Conservation (phyloP, 2,888 invertebrate species). For the Andrena fulva region DNA sequence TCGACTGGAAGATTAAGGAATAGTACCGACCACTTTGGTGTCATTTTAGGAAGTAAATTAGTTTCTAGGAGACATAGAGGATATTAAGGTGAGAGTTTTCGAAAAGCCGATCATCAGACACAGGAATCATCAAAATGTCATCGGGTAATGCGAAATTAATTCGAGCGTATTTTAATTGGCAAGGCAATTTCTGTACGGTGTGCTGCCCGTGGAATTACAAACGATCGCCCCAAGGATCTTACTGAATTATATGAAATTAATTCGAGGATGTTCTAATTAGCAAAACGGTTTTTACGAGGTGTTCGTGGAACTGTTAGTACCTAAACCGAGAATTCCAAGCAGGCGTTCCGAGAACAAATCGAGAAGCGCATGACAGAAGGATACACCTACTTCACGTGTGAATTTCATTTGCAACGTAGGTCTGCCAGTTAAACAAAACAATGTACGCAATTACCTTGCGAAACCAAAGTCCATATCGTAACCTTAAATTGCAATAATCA, state of each 20-base stretch:
- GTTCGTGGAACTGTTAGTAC: neutral
- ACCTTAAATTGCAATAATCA: slow-evolving; percentile 5
- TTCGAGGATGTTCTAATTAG: slow-evolving; percentile 47
- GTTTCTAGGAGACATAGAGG: too few relatives aligned
- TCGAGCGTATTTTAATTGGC: slow-evolving; percentile 38
- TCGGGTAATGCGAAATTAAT: slow-evolving; percentile 25
- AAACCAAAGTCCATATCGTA: neutral
- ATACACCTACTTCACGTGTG: slow-evolving; percentile 6
- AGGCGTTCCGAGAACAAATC: neutral
- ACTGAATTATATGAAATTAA: slow-evolving; percentile 45
- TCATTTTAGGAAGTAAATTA: neutral
- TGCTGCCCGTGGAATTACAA: slow-evolving; percentile 13
- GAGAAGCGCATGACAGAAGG: slow-evolving; percentile 6
- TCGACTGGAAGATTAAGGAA: too few relatives aligned
- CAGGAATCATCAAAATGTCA: slow-evolving; percentile 18
- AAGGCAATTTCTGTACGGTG: neutral
- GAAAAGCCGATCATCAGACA: neutral
- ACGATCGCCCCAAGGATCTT: slow-evolving; percentile 28
- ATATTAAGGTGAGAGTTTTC: neutral
- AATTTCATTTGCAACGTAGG: neutral
- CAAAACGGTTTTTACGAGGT: slow-evolving; percentile 18
- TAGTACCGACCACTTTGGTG: too few relatives aligned
- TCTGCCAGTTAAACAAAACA: neutral
- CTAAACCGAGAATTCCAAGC: neutral
- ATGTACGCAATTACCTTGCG: neutral